phyloP scores from a whole-genome alignment of 2,888 invertebrate genomes.

The Tipula vernalis region DNA sequence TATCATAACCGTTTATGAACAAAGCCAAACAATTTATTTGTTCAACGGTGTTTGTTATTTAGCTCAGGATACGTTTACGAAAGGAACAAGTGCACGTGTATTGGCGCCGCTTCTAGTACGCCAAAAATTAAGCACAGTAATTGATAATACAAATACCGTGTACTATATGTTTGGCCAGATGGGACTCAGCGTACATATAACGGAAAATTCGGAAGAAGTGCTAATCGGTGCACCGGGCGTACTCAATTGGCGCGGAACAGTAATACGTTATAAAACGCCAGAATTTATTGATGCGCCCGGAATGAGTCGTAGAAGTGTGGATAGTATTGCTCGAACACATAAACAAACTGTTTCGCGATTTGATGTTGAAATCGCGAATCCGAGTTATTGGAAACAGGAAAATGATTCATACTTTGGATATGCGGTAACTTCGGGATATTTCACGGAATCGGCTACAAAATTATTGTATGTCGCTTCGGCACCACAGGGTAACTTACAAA shows the following conservation, averaged over 20 bases:
- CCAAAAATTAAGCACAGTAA: background rate
- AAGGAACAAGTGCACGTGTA: background rate
- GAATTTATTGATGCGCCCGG: background rate
- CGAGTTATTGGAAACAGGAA: conserved; percentile 25
- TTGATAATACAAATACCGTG: background rate
- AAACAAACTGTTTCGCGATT: conserved; percentile 23
- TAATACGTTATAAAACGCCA: conserved; percentile 22
- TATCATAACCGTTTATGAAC: background rate
- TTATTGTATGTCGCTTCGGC: conserved; percentile 32
- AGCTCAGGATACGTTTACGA: background rate
- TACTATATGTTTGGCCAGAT: conserved; percentile 31
- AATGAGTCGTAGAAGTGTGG: conserved; percentile 29
- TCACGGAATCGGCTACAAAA: conserved; percentile 25
- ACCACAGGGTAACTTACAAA: conserved; percentile 33
- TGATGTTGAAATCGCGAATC: conserved; percentile 30
- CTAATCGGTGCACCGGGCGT: conserved; percentile 35
- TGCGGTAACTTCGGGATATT: conserved; percentile 31
- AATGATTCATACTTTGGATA: conserved; percentile 35
- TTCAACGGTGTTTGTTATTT: background rate
- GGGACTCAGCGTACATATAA: conserved; percentile 33
- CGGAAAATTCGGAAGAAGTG: conserved; percentile 32
- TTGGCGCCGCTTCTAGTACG: background rate
- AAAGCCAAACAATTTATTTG: background rate
- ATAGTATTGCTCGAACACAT: background rate
- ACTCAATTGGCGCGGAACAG: conserved; percentile 31